Evolutionary conservation across 2,888 invertebrate genomes (phyloP).

Genomic region (Scotopteryx bipunctaria): DNA sequence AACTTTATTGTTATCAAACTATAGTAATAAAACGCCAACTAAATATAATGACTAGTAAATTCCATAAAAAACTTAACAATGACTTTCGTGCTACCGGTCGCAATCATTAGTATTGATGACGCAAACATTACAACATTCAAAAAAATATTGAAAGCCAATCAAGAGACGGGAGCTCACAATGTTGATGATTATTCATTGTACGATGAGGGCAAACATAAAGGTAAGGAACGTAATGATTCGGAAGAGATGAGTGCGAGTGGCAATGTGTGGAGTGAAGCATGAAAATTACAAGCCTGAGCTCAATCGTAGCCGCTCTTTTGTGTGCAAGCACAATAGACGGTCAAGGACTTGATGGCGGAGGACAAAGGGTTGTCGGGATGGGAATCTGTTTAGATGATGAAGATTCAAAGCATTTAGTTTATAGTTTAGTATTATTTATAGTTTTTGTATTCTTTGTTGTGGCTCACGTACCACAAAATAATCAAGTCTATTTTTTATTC

Average conservation of each 20-base stretch:
- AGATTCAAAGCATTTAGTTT: constrained; percentile 25
- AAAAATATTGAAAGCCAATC: constrained; percentile 77
- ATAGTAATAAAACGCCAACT: constrained; percentile 70
- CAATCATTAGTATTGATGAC: constrained; percentile 83
- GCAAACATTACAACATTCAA: constrained; percentile 72
- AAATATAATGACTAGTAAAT: constrained; percentile 79
- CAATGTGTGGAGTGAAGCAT: constrained; percentile 76
- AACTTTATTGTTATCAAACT: constrained; percentile 67
- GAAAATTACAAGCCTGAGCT: constrained; percentile 75
- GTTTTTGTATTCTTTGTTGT: constrained; percentile 5
- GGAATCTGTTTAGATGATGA: constrained; percentile 38
- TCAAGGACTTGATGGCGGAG: constrained; percentile 76
- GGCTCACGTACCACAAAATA: background rate
- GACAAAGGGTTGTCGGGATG: constrained; percentile 68
- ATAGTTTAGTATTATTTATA: too few species aligned
- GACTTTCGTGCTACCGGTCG: constrained; percentile 74
- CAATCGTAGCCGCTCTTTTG: constrained; percentile 77
- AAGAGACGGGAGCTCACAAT: constrained; percentile 54
- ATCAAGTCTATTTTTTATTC: background rate
- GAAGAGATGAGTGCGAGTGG: constrained; percentile 76
- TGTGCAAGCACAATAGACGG: constrained; percentile 69
- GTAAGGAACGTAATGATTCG: constrained; percentile 80
- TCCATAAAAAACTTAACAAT: constrained; percentile 73
- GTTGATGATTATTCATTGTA: constrained; percentile 60
- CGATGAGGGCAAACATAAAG: constrained; percentile 68